Base-by-base conservation (phyloP, 2,797 vertebrate genomes). In the Acipenser ruthenus region DNA sequence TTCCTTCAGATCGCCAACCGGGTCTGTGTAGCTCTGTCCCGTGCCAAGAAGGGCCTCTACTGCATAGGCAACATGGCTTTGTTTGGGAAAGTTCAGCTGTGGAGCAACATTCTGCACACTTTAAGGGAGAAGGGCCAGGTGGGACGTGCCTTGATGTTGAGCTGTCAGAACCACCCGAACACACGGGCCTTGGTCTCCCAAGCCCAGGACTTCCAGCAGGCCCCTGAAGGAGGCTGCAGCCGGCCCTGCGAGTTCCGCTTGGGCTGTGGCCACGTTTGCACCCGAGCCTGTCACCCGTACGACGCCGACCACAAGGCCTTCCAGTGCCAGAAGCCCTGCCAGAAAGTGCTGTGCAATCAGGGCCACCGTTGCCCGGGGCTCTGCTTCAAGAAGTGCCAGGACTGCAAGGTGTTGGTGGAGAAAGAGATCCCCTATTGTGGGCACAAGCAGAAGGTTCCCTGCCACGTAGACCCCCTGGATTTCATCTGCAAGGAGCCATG, bases 11-110 rank as follows among this genome's bases (percentile, higher is more conserved):
- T 93, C 69, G 69, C 94, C 71, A 97, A 98, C 78, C 88, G 95
- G 0, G 87, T 97, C 75, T 98, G 95, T 0, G 94, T 98, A 10
- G 95, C 94, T 4, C 79, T 98, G 75, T 98, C 96, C 60, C 91
- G 96, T 7, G 95, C 96, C 75, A 98, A 94, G 80, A 95, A 92
- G 82, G 95, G 92, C 4, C 88, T 98, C 67, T 98, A 92, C 73
- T 95, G 93, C 69, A 87, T 97, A 47, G 93, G 94, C 48, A 93
- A 95, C 78, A 88, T 92, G 82, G 72, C 50, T 61, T 93, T 96
- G 89, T 82, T 98, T 49, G 76, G 86, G 67, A 84, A 77, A 49
- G 90, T 95, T 52, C 84, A 86, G 64, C 84, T 96, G 68, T 97
- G 96, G 95, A 93, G 86, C 77, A 87, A 81, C 79, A 94, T 98